Base-by-base conservation (phyloP, 2,113 vertebrate genomes). In the Esox niger region DNA sequence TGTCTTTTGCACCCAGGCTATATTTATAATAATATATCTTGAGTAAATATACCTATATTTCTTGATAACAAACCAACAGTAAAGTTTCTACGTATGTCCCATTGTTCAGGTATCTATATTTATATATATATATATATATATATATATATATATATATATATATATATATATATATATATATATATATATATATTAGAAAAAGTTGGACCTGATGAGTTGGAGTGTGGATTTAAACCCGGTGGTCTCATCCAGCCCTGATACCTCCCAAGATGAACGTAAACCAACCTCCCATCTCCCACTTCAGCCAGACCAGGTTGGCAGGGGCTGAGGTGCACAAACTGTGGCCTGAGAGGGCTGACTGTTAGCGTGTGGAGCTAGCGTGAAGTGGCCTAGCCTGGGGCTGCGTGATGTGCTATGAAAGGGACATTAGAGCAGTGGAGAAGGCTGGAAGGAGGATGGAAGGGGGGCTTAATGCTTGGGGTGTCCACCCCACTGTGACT, bases 381-480 rank as follows among this genome's bases (percentile, higher is more conserved):
- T 57, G 52, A 58, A 33, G 59, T 35, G 31, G 31, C 20, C 30
- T 20, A n/a, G 57, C 26, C 47, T 17, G 21, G 27, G 29, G n/a
- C 59, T 35, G 20, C 59, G 6, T 23, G 31, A 56, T 20, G 23
- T 38, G 54, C 54, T 23, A 52, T 52, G 46, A 65, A 52, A 65
- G 63, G 47, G n/a, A 25, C 17, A 31, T 66, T 66, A 25, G 64
- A 56, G 52, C n/a, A 60, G 58, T 21, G 17, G 58, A 8, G 59
- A 29, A 31, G 4, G 57, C 27, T 29, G 17, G 47, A 21, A 5
- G 17, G 52, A 30, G 23, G 52, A 38, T 10, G 55, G 69, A 54
- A 29, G 32, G 83, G 26, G 82, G 86, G 82, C 84, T 82, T n/a
- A 82, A 81, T 90, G 89, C 86, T 20, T 30, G 56, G 15, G 27